Percentiles rank a stretch among this genome's conserved stretches.
phyloP scores from a whole-genome alignment of 2,113 vertebrate genomes.

The Nothocercus nigrocapillus region DNA sequence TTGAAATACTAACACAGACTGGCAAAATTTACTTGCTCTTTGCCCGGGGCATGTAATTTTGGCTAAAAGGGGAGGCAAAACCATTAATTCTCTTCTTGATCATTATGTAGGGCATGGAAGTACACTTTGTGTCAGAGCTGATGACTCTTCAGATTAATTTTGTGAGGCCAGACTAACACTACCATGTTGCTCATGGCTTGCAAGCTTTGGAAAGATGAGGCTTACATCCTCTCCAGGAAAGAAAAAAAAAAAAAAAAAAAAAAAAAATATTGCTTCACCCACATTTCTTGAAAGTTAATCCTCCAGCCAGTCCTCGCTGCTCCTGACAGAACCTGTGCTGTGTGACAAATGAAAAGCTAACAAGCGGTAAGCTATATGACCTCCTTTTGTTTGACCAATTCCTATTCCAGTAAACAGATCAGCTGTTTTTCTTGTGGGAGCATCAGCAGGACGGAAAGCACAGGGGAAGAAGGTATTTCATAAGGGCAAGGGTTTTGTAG shows the following conservation, averaged over 20 bases:
- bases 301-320: slow-evolving; percentile 20
- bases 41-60: slow-evolving; percentile 54
- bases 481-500: slow-evolving; percentile 24
- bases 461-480: background rate
- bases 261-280: background rate
- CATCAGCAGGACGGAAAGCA: background rate
- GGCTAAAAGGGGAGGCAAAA: slow-evolving; percentile 36
- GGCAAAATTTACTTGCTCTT: slow-evolving; percentile 41
- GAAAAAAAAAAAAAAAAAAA: background rate
- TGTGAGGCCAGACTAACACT: slow-evolving; percentile 12
- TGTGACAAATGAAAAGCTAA: slow-evolving; percentile 57
- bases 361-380: slow-evolving; percentile 3
- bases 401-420: background rate
- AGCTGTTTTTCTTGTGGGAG: slow-evolving; percentile 26
- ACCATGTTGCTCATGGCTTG: slow-evolving; percentile 35
- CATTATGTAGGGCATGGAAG: slow-evolving; percentile 52
- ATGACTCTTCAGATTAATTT: slow-evolving; percentile 49
- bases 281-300: background rate
- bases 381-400: slow-evolving; percentile 40
- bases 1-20: slow-evolving; percentile 39
- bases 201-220: slow-evolving; percentile 22
- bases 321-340: slow-evolving; percentile 53
- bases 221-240: background rate
- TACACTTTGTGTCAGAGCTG: background rate
- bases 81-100: slow-evolving; percentile 54